These are phyloP conservation scores for Esox lucius DNA, from an alignment of 2,797 vertebrate genomes.

Conservation along the genomic window DNA sequence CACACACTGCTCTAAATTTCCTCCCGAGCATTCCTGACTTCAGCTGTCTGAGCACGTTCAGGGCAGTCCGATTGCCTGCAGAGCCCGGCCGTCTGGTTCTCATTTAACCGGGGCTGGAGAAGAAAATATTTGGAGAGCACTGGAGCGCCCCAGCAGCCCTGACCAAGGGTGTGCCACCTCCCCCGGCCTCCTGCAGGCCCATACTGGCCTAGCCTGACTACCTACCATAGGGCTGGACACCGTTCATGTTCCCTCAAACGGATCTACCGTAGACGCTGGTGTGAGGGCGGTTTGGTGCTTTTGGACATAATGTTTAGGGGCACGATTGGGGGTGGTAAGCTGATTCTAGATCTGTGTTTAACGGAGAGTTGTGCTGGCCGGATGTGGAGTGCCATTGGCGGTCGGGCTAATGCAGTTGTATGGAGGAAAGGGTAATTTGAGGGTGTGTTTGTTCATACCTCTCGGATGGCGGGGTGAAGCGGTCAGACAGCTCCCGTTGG, in stretches of 20 bases:
- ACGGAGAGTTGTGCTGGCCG: not conserved
- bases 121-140: conserved; percentile 65
- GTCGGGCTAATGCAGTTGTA: conserved; percentile 61
- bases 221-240: too few species aligned
- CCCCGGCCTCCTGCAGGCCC: conserved; percentile 53
- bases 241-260: not conserved
- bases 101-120: conserved; percentile 50
- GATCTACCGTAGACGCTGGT: not conserved
- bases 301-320: not conserved
- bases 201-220: conserved; percentile 48
- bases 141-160: conserved; percentile 41
- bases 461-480: conserved; percentile 61
- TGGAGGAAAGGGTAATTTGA: conserved; percentile 69
- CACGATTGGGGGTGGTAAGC: not conserved
- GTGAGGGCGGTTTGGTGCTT: not conserved
- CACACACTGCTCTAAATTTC: conserved; percentile 34
- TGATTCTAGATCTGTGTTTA: not conserved
- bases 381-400: conserved; percentile 19
- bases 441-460: conserved; percentile 72
- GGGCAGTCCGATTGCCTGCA: conserved; percentile 21
- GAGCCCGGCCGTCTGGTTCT: conserved; percentile 56
- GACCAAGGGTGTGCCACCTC: conserved; percentile 69
- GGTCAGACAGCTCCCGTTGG: conserved; percentile 66
- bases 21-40: conserved; percentile 52
- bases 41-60: conserved; percentile 57